phyloP scores from a whole-genome alignment of 2,113 vertebrate species.

The Setophaga kirtlandii region DNA sequence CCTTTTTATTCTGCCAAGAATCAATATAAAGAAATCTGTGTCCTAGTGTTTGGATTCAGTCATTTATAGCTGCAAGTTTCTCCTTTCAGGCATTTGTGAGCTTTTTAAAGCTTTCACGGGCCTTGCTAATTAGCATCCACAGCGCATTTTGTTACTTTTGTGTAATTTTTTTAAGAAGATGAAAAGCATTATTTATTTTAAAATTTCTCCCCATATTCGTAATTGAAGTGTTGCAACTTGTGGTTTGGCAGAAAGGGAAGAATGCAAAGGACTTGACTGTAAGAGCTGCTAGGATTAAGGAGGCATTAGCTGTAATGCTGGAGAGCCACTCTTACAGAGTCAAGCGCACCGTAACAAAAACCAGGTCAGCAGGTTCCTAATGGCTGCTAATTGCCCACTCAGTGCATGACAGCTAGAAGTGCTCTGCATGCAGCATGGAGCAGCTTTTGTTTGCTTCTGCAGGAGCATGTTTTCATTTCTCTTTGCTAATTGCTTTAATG shows the following conservation, averaged over 20 bases:
- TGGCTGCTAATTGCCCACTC: not conserved
- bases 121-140: not conserved
- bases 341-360: not conserved
- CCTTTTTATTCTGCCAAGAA: constrained; percentile 20
- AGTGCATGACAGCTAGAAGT: not conserved
- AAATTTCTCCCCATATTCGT: not conserved
- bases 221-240: not conserved
- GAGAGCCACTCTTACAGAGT: constrained; percentile 22
- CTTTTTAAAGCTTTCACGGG: not conserved
- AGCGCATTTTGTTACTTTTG: not conserved
- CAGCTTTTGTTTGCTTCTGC: constrained; percentile 14
- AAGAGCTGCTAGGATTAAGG: constrained; percentile 52
- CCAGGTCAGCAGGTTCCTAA: constrained; percentile 22
- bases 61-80: not conserved
- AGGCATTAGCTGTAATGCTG: constrained; percentile 48
- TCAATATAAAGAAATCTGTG: not conserved
- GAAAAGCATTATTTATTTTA: not conserved
- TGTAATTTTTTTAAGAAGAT: not conserved
- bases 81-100: not conserved
- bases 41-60: not conserved
- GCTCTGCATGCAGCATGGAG: not conserved
- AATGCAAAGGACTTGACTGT: constrained; percentile 48
- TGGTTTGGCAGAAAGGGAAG: constrained; percentile 31
- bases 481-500: not conserved
- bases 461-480: constrained; percentile 7